Evolutionary conservation across 2,888 invertebrate genomes (phyloP).

Genomic region (Andrena flavipes): DNA sequence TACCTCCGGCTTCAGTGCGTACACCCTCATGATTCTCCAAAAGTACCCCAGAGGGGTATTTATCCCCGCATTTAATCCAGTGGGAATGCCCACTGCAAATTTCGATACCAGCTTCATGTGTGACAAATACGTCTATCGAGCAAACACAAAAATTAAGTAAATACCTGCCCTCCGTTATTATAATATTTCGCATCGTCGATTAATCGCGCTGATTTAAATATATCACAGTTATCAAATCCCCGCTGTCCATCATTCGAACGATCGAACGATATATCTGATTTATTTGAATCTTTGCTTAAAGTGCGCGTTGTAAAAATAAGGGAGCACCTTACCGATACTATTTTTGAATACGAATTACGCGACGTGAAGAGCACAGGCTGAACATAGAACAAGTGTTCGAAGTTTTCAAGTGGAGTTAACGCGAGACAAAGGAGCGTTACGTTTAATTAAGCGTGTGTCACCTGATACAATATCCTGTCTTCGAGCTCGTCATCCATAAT

Average conservation of each 20-base stretch:
- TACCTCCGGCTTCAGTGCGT: slow-evolving; percentile 93
- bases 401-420: background rate
- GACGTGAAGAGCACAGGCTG: slow-evolving; percentile 8
- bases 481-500: slow-evolving; percentile 97
- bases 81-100: slow-evolving; percentile 90
- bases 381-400: background rate
- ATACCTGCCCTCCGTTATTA: background rate
- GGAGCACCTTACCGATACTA: slow-evolving; percentile 28
- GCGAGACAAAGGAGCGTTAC: background rate
- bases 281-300: slow-evolving; percentile 3
- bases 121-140: slow-evolving; percentile 89
- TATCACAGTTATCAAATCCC: background rate
- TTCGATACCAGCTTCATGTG: slow-evolving; percentile 94
- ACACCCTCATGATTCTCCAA: slow-evolving; percentile 92
- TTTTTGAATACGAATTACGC: slow-evolving; percentile 42
- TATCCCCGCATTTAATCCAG: slow-evolving; percentile 83
- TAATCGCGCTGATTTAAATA: background rate
- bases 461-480: slow-evolving; percentile 93
- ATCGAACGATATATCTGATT: background rate
- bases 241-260: background rate
- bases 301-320: slow-evolving; percentile 19
- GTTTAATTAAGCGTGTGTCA: slow-evolving; percentile 49
- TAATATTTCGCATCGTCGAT: background rate
- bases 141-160: slow-evolving; percentile 34
- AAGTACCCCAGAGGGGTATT: slow-evolving; percentile 91